Evolutionary conservation across 2,888 invertebrate genomes (phyloP), one percentile per base, ranked within the genome.

Genomic region (Esperia sulphurella): DNA sequence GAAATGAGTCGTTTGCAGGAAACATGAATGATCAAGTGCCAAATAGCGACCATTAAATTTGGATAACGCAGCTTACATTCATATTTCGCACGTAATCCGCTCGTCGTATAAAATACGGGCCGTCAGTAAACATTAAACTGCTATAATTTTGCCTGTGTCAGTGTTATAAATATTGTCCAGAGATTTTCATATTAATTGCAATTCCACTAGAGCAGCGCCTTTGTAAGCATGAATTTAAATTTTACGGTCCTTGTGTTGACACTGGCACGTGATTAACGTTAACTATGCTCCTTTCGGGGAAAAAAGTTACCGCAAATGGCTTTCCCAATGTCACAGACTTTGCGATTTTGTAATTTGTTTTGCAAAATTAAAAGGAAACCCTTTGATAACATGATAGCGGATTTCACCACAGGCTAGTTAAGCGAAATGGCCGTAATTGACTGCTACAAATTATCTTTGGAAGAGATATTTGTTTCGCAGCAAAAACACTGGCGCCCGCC

Each of bases 111-210:
- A 86, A 83, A 83, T 85, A 84, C 76, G 79, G 64, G 70, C 68
- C 71, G 75, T 79, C 79, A 74, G 83, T 83, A 81, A 84, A 86
- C 79, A 86, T 85, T 83, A 80, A 79, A 80, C 71, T 54, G 75
- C 71, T 75, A 78, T 82, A 81, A 84, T 83, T 83, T 76, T 64
- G 71, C 73, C 55, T 60, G 71, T 75, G 77, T 76, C 73, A 71
- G 71, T 76, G 74, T 74, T 76, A 77, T 85, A 85, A 83, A 85
- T 84, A 80, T 77, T 72, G 75, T 73, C 68, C 73, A 66, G 70
- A 75, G 75, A 80, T 79, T 81, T 83, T 83, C 76, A 79, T 82
- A 80, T 81, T 83, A 81, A 80, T 82, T 80, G 72, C 71, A 71
- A 75, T 65, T 68, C 62, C 62, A 76, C 70, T 75, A 73, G 70